Evolutionary conservation across 1,140 invertebrate genomes (phyloP), one percentile per base, ranked within the genome.

Genomic region (silkworm (Bombyx mori)): DNA sequence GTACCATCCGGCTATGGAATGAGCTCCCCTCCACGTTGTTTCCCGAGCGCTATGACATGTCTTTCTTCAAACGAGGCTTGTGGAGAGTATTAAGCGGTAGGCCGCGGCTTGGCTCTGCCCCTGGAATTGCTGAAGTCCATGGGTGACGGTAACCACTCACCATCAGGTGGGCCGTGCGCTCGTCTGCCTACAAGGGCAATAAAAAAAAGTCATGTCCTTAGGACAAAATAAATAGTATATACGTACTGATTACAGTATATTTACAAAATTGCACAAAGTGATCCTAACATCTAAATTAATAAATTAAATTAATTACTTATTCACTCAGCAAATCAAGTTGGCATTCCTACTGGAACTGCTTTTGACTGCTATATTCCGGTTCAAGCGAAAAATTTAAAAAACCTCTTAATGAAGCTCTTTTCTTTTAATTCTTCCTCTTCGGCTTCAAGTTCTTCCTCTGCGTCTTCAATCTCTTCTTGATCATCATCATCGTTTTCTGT

Each of bases 261-360:
- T 82, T 86, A 86, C 79, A 83, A 79, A 83, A 82, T 83, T 83
- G 80, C 82, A 86, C 82, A 82, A 85, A 83, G 80, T 83, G 78
- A 68, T 75, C 60, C 63, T 73, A 71, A 57, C 42, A 35, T 35
- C 8, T 10, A 51, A 51, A 22, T 51, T 51, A 51, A 74, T 65
- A 69, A 60, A 62, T 69, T 69, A 68, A 62, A 59, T 66, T 68
- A 64, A 65, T 67, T 62, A 64, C 52, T 56, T 54, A 67, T 65
- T 47, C 67, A 63, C 62, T 69, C 57, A 57, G 59, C 60, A 71
- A 70, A 68, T 78, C 73, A 75, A 75, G 62, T 47, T 18, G 58
- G 62, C 71, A 75, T 71, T 84, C 68, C 70, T 49, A 35, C 51
- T 10, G 58, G 66, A 77, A 65, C 58, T 75, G 70, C 69, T 60